phyloP scores from a whole-genome alignment of 2,797 vertebrate genomes.

The Ispidina picta region DNA sequence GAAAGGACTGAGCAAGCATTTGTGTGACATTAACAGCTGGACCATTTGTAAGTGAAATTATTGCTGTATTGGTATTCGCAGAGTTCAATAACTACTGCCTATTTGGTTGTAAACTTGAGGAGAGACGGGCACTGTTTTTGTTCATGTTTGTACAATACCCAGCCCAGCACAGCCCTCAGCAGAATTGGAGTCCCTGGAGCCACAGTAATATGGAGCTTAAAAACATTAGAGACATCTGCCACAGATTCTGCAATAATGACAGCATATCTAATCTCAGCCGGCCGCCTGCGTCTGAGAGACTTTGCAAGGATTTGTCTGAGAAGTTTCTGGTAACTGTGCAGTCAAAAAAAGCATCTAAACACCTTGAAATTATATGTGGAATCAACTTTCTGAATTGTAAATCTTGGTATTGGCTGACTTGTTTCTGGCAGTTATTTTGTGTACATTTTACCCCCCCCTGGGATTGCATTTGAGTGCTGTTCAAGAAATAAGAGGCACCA shows the following conservation, averaged over 20 bases:
- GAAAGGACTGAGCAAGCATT: neutral
- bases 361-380: neutral
- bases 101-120: neutral
- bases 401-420: neutral
- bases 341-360: neutral
- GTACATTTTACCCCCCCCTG: neutral
- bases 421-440: neutral
- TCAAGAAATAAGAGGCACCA: neutral
- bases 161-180: neutral
- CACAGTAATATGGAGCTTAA: neutral
- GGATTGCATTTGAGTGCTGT: neutral
- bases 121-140: neutral
- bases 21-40: neutral
- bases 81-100: neutral
- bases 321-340: neutral
- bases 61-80: neutral
- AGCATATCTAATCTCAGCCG: neutral
- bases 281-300: neutral
- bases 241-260: neutral
- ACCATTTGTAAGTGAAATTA: slow-evolving; percentile 17
- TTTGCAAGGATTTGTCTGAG: neutral
- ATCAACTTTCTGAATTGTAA: neutral
- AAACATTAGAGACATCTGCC: neutral
- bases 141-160: neutral
- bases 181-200: neutral